Evolutionary conservation across 2,888 invertebrate genomes (phyloP), one percentile per base, ranked within the genome.

Genomic region (Hanleya hanleyi): DNA sequence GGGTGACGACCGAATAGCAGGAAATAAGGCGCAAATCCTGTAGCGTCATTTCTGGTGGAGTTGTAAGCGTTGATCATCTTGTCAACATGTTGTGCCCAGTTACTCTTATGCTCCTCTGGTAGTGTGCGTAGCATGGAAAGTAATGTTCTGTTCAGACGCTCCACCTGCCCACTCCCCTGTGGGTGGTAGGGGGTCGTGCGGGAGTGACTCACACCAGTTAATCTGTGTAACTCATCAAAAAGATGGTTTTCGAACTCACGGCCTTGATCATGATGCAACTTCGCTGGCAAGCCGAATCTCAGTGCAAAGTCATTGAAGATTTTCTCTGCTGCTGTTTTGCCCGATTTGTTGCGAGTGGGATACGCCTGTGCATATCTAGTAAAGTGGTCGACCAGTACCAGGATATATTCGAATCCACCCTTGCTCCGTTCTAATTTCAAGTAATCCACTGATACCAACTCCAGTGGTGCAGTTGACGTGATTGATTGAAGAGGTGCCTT

Each of bases 331-430:
- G 35, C 73, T 12, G 61, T 73, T 36, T 70, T 66, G 15, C 41
- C 70, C 26, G 35, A 32, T 38, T 73, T 70, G 37, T 73, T 73
- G 41, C 70, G 22, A 18, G 73, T 73, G 1, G 70, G 69, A 36
- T 70, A 73, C 1, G 70, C 73, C 35, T 73, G 70, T 12, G 67
- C 73, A 12, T 70, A 70, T 47, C 73, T 0, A 9, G 74, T 74
- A 29, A 70, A 74, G 35, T 74, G 62, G 36, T 74, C 67, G 7
- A 70, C 26, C 18, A 70, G 15, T 22, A 62, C 70, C 18, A 67
- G 32, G 1, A 70, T 74, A n/a, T 74, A 50, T 37, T 74, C 67
- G 22, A 47, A 67, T 32, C 74, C 74, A n/a, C 65, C 67, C 15
- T 62, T 49, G 32, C 33, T 33, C 33, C 22, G 22, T 32, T 62